phyloP scores from a whole-genome alignment of 2,888 invertebrate genomes.

The Chaitophorus viminalis region DNA sequence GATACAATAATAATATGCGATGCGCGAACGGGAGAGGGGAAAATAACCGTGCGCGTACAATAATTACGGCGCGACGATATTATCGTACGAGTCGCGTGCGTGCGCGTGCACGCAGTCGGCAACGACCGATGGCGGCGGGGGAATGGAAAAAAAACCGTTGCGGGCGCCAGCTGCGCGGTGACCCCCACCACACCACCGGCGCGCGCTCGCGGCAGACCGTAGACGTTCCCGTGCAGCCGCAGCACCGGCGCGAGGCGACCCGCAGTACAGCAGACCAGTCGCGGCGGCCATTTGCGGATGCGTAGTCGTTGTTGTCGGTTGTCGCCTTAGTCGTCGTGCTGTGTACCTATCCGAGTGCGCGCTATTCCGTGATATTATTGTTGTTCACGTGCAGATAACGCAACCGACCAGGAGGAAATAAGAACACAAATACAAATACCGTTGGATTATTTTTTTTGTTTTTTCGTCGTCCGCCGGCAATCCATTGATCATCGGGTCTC shows the following conservation, averaged over 20 bases:
- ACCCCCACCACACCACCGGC: neutral
- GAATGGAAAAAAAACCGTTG: conserved; percentile 49
- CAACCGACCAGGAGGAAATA: neutral
- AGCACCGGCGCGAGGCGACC: conserved; percentile 2
- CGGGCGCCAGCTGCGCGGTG: conserved; percentile 54
- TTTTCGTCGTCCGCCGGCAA: neutral
- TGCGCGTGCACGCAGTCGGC: too few species aligned
- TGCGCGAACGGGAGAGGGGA: too few species aligned
- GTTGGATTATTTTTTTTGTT: neutral
- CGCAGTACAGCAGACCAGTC: conserved; percentile 31
- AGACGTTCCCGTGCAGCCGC: neutral
- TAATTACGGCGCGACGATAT: conserved; percentile 26
- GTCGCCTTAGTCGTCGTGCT: conserved; percentile 7
- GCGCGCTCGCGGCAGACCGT: neutral
- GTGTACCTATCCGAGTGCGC: conserved; percentile 1
- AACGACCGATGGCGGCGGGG: neutral
- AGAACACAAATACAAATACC: neutral
- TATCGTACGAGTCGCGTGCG: conserved; percentile 1
- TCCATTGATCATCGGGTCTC: too few species aligned
- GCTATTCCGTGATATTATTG: neutral
- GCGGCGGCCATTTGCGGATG: conserved; percentile 58
- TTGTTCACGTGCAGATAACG: conserved; percentile 10
- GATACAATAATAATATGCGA: too few species aligned
- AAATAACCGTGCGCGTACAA: neutral
- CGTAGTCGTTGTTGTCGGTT: conserved; percentile 45